Percentiles rank a stretch among this genome's conserved stretches.
These are phyloP conservation scores for Drosophila mayri DNA, from an alignment of 1,140 invertebrate genomes.

Conservation along the genomic window DNA sequence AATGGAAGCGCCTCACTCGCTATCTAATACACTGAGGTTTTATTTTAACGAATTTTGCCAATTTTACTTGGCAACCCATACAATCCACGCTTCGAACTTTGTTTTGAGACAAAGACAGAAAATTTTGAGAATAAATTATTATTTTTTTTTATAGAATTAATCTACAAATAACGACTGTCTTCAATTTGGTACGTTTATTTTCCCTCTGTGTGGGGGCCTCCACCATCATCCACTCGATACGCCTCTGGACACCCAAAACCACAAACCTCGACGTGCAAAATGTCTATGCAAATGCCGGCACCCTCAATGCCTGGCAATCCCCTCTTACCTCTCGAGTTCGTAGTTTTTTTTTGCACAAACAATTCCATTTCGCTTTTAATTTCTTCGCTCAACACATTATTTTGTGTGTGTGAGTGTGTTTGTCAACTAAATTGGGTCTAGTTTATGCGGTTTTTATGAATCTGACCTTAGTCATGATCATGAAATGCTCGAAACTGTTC, in stretches of 20 bases:
- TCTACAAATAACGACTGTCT: background rate
- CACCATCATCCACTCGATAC: constrained; percentile 41
- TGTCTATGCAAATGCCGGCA: constrained; percentile 57
- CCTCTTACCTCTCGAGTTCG: background rate
- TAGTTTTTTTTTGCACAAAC: constrained; percentile 43
- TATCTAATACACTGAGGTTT: constrained; percentile 34
- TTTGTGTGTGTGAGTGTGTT: constrained; percentile 27
- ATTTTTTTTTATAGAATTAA: background rate
- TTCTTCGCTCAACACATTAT: constrained; percentile 48
- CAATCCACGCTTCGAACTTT: too few species aligned
- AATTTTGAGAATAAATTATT: background rate
- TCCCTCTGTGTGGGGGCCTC: constrained; percentile 27
- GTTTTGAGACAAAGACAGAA: background rate
- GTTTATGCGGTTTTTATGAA: constrained; percentile 81
- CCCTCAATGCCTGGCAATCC: constrained; percentile 13
- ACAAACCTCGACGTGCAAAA: constrained; percentile 52
- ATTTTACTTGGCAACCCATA: background rate
- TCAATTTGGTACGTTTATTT: background rate
- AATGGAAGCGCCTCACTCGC: constrained; percentile 69
- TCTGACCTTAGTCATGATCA: constrained; percentile 81
- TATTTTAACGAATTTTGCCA: background rate
- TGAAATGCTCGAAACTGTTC: constrained; percentile 52
- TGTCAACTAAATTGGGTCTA: constrained; percentile 75
- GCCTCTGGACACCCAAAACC: constrained; percentile 60
- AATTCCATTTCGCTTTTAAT: constrained; percentile 61